Conservation (phyloP, 2,797 vertebrate genomes). For the Acridotheres tristis region DNA sequence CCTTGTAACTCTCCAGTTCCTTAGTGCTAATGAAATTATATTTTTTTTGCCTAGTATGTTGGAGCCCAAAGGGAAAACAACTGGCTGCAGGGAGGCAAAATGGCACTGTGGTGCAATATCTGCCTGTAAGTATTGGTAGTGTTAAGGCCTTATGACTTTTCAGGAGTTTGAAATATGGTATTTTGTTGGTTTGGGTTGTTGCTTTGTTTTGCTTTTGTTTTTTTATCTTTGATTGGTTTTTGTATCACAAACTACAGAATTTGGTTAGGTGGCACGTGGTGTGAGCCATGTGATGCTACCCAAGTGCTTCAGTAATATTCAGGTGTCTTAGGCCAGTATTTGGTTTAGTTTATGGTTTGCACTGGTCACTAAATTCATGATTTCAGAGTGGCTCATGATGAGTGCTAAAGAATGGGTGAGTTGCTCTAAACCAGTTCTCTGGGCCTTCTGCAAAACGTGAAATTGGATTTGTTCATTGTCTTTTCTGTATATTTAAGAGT, state of each 20-base stretch:
- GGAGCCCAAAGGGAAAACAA: conserved; percentile 99
- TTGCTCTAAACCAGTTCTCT: neutral
- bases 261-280: neutral
- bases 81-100: conserved; percentile 92
- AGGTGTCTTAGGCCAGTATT: neutral
- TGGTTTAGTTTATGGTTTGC: neutral
- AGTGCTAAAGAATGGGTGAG: neutral
- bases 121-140: conserved; percentile 86
- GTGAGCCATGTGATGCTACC: neutral
- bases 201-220: too few relatives aligned
- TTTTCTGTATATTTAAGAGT: neutral
- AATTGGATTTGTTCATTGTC: neutral
- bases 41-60: conserved; percentile 73
- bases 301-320: neutral
- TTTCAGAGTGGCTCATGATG: neutral
- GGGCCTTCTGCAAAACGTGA: neutral
- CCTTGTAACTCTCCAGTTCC: neutral
- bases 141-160: neutral
- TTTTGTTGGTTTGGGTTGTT: neutral
- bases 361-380: neutral
- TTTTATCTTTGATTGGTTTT: neutral
- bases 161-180: neutral
- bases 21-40: neutral
- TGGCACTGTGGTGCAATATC: conserved; percentile 91
- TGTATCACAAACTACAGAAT: neutral